phyloP scores from a whole-genome alignment of 2,797 vertebrate species.

The Hozukius guyotensis region DNA sequence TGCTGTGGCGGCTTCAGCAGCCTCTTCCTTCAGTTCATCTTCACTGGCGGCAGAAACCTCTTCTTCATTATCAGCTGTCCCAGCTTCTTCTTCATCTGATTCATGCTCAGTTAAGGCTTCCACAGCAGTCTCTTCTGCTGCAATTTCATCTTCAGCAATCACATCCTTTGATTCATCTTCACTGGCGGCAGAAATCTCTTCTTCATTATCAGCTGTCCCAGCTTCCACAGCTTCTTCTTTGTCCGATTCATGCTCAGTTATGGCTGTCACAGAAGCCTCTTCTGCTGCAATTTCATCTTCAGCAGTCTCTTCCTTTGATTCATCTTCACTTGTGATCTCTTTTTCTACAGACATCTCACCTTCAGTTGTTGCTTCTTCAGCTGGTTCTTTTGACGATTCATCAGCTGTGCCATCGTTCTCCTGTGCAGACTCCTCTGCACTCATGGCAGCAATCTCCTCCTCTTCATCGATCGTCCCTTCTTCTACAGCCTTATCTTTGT shows the following conservation, averaged over 20 bases:
- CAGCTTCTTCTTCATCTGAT: too few species aligned
- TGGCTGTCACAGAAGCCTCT: neutral
- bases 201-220: neutral
- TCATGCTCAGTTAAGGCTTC: too few species aligned
- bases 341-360: neutral
- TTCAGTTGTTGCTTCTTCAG: neutral
- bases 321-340: neutral
- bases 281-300: slow-evolving; percentile 10
- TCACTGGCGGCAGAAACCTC: neutral
- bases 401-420: neutral
- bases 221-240: neutral
- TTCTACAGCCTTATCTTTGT: slow-evolving; percentile 14
- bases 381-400: slow-evolving; percentile 5
- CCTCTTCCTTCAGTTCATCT: neutral
- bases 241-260: neutral
- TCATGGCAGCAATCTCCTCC: neutral
- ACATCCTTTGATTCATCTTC: neutral
- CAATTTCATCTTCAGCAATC: neutral
- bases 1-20: neutral
- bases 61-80: too few species aligned
- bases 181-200: neutral
- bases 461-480: neutral
- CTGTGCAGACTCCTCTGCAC: slow-evolving; percentile 30
- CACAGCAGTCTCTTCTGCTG: neutral
- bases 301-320: slow-evolving; percentile 5